Percentiles rank a stretch among this genome's conserved stretches.
These are phyloP conservation scores for Sebastes steindachneri DNA, from an alignment of 2,797 vertebrate genomes.

Conservation along the genomic window DNA sequence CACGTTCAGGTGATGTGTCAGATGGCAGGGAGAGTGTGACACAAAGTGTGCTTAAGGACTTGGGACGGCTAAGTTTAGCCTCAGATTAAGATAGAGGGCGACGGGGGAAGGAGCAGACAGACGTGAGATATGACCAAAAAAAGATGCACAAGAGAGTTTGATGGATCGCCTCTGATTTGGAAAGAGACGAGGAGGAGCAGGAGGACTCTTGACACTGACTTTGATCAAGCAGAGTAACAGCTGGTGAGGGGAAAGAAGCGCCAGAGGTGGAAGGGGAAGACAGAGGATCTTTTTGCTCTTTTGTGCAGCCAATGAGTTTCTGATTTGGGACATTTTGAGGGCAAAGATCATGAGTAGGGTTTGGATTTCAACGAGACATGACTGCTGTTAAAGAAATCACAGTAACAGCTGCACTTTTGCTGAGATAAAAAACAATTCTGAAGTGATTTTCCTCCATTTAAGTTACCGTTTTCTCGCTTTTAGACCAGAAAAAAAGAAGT, in stretches of 20 bases:
- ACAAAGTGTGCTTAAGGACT: background rate
- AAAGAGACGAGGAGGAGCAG: conserved; percentile 33
- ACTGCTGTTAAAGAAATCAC: background rate
- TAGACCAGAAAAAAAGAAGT: background rate
- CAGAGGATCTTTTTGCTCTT: conserved; percentile 3
- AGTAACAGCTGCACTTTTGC: background rate
- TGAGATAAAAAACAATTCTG: background rate
- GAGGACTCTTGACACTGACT: conserved; percentile 31
- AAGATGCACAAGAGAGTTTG: conserved; percentile 31
- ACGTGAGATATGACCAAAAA: conserved; percentile 17
- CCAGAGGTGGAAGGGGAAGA: conserved; percentile 43
- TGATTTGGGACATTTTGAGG: background rate
- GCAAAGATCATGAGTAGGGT: background rate
- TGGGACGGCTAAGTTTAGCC: background rate
- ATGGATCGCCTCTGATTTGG: conserved; percentile 51
- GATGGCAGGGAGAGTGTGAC: background rate
- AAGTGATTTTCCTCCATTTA: background rate
- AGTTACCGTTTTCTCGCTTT: background rate
- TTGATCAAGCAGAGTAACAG: conserved; percentile 48
- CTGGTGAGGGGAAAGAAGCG: conserved; percentile 32
- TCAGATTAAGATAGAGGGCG: conserved; percentile 22
- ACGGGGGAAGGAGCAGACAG: conserved; percentile 7
- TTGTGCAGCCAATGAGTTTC: background rate
- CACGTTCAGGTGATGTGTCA: background rate
- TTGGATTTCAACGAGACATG: background rate